Evolutionary conservation across 2,797 vertebrate species (phyloP).

Genomic region (Mustela erminea): DNA sequence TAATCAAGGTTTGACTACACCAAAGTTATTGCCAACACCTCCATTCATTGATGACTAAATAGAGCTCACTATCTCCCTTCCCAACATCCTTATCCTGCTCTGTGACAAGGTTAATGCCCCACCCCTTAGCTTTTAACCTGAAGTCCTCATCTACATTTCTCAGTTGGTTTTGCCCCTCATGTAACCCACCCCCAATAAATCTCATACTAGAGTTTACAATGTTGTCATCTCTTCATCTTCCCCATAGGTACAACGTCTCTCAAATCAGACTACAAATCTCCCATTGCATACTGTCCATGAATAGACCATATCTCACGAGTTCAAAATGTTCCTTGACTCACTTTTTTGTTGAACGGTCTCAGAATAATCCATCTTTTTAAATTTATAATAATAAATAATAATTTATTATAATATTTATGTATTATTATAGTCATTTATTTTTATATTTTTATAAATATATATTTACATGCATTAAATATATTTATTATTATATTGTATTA

Average conservation of each 20-base stretch:
- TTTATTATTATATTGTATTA: no score
- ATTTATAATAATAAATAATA: no score
- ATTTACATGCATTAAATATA: no score
- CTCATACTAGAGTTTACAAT: neutral
- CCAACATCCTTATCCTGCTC: neutral
- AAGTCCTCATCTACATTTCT: neutral
- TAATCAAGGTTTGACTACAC: slow-evolving; percentile 55
- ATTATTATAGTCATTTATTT: neutral
- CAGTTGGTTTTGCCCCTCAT: neutral
- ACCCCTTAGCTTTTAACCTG: neutral
- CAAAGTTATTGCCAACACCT: slow-evolving; percentile 45
- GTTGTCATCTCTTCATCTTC: neutral
- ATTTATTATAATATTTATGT: neutral
- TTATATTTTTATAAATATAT: no score
- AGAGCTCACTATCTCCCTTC: neutral
- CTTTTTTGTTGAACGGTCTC: neutral
- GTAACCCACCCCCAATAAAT: neutral
- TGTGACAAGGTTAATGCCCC: neutral
- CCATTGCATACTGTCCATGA: neutral
- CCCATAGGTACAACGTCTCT: neutral
- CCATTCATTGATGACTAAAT: neutral
- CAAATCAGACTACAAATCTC: neutral
- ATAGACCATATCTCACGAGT: neutral
- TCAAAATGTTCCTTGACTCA: neutral
- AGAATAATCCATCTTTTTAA: neutral